Base-by-base conservation (phyloP, 2,888 invertebrate species). In the Drosophila cracens region DNA sequence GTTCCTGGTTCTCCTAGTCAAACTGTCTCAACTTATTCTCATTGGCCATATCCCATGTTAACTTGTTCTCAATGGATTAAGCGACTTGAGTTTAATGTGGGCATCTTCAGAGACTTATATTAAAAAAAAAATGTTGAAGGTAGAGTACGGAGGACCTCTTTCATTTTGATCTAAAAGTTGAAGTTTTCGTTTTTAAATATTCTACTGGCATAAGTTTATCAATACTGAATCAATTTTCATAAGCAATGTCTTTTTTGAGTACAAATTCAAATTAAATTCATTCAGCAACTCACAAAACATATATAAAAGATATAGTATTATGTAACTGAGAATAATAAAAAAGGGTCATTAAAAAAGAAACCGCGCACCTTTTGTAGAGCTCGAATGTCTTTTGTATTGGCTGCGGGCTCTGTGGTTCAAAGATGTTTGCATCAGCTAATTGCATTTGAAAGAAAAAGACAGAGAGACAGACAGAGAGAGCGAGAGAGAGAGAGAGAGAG, bases 331-430 rank as follows among this genome's bases (percentile, higher is more conserved):
- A 34, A n/a, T 43, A 66, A 60, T 62, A 52, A 79, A 61, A 76
- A 79, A 49, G 51, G 31, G 49, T 33, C 52, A 81, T 57, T 69
- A 70, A 73, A 74, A 66, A 68, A 25, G 7, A 66, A 77, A 81
- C 72, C 67, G 25, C 60, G 57, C 48, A 38, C 11, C 76, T 29
- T 79, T 80, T 81, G 76, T 76, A 49, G 53, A 60, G 56, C 53
- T 29, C 29, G 27, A 48, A 53, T 31, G 34, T 52, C 61, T 66
- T 60, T 79, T 79, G 76, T 79, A 11, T 66, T 36, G 43, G 64
- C 71, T 82, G 78, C 31, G 80, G 75, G 70, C 79, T 83, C 76
- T 85, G 82, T 86, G 83, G 85, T 83, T 79, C 82, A 38, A 58
- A 59, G 67, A 60, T 70, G 66, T 73, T 82, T 78, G 76, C 77